phyloP scores from a whole-genome alignment of 2,113 vertebrate species.

The Syrrhaptes paradoxus region DNA sequence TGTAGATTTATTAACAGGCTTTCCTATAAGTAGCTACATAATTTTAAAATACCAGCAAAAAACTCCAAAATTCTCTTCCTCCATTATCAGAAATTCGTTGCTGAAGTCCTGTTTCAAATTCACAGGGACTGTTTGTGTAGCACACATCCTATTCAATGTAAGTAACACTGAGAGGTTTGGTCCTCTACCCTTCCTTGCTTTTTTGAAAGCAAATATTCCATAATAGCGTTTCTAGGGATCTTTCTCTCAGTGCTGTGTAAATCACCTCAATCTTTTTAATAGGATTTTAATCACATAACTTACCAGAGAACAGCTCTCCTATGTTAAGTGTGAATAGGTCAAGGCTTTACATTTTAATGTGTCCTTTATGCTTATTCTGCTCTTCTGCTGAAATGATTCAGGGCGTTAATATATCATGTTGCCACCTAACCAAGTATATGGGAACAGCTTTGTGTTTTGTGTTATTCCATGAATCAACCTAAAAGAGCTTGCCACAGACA shows the following conservation, averaged over 20 bases:
- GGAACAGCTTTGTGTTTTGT: conserved; percentile 1
- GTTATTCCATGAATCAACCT: neutral
- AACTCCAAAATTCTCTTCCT: neutral
- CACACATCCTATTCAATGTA: neutral
- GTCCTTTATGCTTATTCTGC: conserved; percentile 25
- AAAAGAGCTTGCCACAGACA: neutral
- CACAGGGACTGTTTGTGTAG: neutral
- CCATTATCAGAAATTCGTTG: neutral
- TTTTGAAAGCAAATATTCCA: conserved; percentile 7
- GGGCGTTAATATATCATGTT: conserved; percentile 19
- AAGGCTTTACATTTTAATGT: conserved; percentile 50
- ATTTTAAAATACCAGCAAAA: neutral
- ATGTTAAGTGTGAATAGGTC: neutral
- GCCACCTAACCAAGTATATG: neutral
- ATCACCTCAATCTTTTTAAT: neutral
- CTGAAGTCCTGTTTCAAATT: neutral
- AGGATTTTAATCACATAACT: conserved; percentile 15
- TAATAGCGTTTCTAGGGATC: neutral
- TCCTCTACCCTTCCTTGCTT: neutral
- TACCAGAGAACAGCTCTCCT: neutral
- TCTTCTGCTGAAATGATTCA: neutral
- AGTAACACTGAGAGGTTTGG: neutral
- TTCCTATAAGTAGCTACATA: neutral
- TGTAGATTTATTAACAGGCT: neutral
- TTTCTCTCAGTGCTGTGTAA: neutral